Conservation (phyloP, 1,140 invertebrate species). For the Melipona quadrifasciata region DNA sequence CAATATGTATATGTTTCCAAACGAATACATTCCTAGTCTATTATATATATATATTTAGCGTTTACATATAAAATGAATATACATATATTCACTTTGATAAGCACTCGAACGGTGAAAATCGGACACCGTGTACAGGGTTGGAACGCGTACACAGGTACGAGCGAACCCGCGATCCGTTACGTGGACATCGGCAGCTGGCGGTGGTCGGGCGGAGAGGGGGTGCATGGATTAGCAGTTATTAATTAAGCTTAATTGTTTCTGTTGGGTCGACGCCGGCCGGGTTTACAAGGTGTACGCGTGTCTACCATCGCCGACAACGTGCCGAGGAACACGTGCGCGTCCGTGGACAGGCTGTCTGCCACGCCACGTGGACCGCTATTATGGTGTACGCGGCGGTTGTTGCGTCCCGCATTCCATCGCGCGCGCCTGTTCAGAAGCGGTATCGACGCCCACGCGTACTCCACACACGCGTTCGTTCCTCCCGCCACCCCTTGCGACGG, state of each 20-base stretch:
- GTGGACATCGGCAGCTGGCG: background rate
- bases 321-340: constrained; percentile 68
- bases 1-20: too few relatives aligned
- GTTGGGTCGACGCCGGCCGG: constrained; percentile 68
- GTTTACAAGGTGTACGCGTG: constrained; percentile 74
- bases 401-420: constrained; percentile 1
- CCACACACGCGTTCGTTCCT: constrained; percentile 11
- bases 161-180: constrained; percentile 41
- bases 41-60: too few relatives aligned
- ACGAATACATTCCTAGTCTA: too few relatives aligned
- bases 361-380: constrained; percentile 64
- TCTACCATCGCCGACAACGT: constrained; percentile 66
- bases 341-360: constrained; percentile 55
- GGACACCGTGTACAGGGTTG: background rate
- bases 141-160: background rate
- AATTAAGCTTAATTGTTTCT: constrained; percentile 79
- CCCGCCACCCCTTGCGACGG: background rate
- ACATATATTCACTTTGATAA: too few relatives aligned
- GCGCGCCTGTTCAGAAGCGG: constrained; percentile 4
- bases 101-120: too few relatives aligned
- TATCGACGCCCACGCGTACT: constrained; percentile 39
- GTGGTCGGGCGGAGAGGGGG: background rate
- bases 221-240: constrained; percentile 75
- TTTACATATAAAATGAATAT: too few relatives aligned
- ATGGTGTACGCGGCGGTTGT: constrained; percentile 46